A percentile compares a stretch with the other conserved stretches of the same genome.
These are phyloP conservation scores for Globia sparganii DNA, from an alignment of 2,888 invertebrate genomes.

Conservation along the genomic window DNA sequence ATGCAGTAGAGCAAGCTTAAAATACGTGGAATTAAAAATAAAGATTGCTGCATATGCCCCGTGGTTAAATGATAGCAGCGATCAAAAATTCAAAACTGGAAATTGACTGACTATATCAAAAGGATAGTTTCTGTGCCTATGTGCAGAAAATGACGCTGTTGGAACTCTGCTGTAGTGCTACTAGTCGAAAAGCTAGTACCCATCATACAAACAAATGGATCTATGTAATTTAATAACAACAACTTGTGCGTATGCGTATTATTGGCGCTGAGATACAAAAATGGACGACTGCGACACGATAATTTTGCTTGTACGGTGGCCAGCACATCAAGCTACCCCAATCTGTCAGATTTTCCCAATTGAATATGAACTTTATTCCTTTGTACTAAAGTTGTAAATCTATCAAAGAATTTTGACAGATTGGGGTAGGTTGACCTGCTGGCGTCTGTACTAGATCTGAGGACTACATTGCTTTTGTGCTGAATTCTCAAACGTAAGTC, in stretches of 20 bases:
- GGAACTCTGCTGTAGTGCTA: neutral
- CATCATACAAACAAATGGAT: neutral
- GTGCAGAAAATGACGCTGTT: neutral
- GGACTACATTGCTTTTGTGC: no score
- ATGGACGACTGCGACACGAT: conserved; percentile 4
- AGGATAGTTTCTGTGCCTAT: neutral
- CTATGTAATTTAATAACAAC: neutral
- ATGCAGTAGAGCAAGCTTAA: conserved; percentile 50
- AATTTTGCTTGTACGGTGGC: neutral
- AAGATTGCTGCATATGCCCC: conserved; percentile 48
- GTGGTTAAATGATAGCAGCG: conserved; percentile 11
- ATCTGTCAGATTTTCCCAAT: no score
- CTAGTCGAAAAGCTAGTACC: neutral
- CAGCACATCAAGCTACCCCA: no score
- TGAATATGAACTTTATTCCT: no score
- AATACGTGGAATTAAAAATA: conserved; percentile 37
- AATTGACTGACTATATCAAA: neutral
- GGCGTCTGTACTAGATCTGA: no score
- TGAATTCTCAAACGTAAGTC: no score
- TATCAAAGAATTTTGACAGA: no score
- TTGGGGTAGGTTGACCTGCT: no score
- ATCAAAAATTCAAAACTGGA: no score
- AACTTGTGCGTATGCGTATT: neutral
- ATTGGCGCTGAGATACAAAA: conserved; percentile 2
- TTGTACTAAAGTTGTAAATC: no score